These are phyloP conservation scores for Mayetiola destructor DNA, from an alignment of 2,888 invertebrate genomes.

Conservation along the genomic window DNA sequence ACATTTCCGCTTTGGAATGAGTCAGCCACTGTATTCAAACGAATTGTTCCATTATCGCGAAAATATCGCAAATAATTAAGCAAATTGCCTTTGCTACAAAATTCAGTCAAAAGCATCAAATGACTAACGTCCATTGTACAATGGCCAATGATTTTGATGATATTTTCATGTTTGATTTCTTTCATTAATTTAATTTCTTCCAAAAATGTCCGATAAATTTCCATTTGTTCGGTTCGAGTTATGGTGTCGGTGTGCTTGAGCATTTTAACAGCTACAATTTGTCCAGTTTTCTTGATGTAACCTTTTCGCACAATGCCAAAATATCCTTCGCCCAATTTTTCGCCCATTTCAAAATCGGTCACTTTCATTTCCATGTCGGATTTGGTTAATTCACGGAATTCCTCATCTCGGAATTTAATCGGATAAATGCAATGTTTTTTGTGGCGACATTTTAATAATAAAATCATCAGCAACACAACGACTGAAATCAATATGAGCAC, in stretches of 20 bases:
- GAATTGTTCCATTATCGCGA: no score
- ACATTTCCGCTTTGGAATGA: no score
- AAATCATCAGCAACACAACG: no score
- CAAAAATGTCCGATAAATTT: slow-evolving; percentile 60
- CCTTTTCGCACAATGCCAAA: slow-evolving; percentile 71
- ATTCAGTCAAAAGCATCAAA: slow-evolving; percentile 63
- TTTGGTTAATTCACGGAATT: slow-evolving; percentile 21
- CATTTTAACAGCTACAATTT: slow-evolving; percentile 69
- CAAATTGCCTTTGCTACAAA: slow-evolving; percentile 67
- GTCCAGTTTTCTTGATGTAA: slow-evolving; percentile 35
- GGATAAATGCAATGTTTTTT: background rate
- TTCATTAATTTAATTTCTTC: slow-evolving; percentile 81
- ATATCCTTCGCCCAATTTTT: slow-evolving; percentile 68
- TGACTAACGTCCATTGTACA: slow-evolving; percentile 44
- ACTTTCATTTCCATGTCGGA: slow-evolving; percentile 55
- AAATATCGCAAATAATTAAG: slow-evolving; percentile 50
- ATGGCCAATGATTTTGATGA: slow-evolving; percentile 72
- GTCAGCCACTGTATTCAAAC: no score
- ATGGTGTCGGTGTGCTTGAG: slow-evolving; percentile 49
- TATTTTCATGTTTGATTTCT: slow-evolving; percentile 65
- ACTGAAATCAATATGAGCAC: no score
- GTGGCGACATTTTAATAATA: no score
- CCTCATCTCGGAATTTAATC: no score
- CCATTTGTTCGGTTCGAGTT: slow-evolving; percentile 25
- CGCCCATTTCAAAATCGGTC: slow-evolving; percentile 45